Evolutionary conservation across 1,140 invertebrate genomes (phyloP), one percentile per base, ranked within the genome.

Genomic region (Pseudobourletiella spinata): DNA sequence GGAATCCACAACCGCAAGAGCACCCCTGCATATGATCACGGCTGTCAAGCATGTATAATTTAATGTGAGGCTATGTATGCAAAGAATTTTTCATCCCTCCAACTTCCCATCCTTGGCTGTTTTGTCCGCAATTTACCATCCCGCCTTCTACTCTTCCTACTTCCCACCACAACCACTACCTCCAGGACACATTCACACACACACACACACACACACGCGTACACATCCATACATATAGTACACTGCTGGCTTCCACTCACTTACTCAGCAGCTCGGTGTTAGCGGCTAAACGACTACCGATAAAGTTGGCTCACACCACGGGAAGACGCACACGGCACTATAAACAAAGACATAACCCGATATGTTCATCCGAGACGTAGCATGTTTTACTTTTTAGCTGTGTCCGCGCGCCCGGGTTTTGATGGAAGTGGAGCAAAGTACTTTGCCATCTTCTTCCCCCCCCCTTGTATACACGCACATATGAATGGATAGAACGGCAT

Each of bases 281-380:
- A 11, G 32, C n/a, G 32, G 32, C 8, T n/a, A n/a, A 39, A 46
- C 44, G 44, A 20, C 44, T 15, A 46, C 44, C 44, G 44, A 46
- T 46, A 46, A 46, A 46, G 8, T 46, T 46, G 44, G 18, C 44
- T 46, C 15, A n/a, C n/a, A n/a, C n/a, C n/a, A n/a, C n/a, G n/a
- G n/a, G n/a, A n/a, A n/a, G n/a, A n/a, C n/a, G n/a, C n/a, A n/a
- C n/a, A n/a, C 44, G 15, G 22, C 44, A 18, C 44, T 46, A 46
- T 46, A 46, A 46, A 46, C 44, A 46, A 46, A 46, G 44, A 46
- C 44, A 46, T 46, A 14, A 46, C 32, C 32, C n/a, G n/a, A 39
- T n/a, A n/a, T n/a, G n/a, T n/a, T n/a, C n/a, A n/a, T n/a, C n/a
- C n/a, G n/a, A n/a, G n/a, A n/a, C n/a, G n/a, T n/a, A n/a, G n/a